Percentiles rank a stretch among this genome's conserved stretches.
Conservation (phyloP, 2,797 vertebrate species). For the Alfaro cultratus region DNA sequence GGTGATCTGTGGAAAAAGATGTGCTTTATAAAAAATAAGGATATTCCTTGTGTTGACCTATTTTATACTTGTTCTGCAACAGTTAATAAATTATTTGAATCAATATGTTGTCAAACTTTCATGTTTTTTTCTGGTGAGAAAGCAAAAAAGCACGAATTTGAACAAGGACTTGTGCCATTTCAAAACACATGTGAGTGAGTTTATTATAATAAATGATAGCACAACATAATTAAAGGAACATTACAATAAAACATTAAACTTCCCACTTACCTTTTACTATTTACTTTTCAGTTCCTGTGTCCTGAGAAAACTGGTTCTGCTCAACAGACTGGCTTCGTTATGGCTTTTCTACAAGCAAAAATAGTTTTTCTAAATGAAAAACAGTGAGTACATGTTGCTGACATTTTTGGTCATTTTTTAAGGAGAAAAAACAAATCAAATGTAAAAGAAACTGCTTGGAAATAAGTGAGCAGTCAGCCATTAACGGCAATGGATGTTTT, state of each 20-base stretch:
- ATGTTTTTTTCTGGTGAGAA: conserved; percentile 19
- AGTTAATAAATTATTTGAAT: conserved; percentile 52
- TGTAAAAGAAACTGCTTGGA: conserved; percentile 8
- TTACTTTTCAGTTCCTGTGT: conserved; percentile 10
- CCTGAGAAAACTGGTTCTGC: conserved; percentile 29
- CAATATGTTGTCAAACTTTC: conserved; percentile 2
- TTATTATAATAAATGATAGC: neutral
- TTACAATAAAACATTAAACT: conserved; percentile 17
- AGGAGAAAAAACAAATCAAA: conserved; percentile 1
- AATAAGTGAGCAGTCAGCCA: neutral
- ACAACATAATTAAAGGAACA: neutral
- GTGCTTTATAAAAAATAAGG: conserved; percentile 32
- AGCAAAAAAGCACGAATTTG: neutral
- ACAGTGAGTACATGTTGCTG: neutral
- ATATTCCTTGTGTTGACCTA: conserved; percentile 9
- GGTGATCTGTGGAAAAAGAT: conserved; percentile 30
- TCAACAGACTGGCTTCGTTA: conserved; percentile 19
- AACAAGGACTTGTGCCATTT: neutral
- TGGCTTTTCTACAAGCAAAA: conserved; percentile 21
- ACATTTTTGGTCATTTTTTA: conserved; percentile 10
- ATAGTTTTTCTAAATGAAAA: conserved; percentile 11
- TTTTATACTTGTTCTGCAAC: conserved; percentile 22
- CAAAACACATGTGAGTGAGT: neutral
- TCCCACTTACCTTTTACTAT: conserved; percentile 6
- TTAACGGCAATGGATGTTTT: neutral